Evolutionary conservation across 2,113 vertebrate species (phyloP).

Genomic region (Chrysemys picta): DNA sequence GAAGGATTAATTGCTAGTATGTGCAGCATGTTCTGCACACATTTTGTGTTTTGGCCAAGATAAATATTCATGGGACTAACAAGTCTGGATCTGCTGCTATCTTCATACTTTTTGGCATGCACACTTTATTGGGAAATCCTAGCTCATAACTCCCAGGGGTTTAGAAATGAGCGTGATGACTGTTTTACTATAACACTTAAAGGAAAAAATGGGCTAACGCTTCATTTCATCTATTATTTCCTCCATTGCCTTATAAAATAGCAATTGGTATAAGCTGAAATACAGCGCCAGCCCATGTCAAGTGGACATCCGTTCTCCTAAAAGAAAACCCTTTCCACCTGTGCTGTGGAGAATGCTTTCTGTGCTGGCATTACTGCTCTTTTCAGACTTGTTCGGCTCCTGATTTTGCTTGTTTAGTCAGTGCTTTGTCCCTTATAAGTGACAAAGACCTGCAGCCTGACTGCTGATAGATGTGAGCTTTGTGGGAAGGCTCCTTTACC

Average conservation of each 20-base stretch:
- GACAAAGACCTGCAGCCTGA: constrained; percentile 57
- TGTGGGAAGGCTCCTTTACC: constrained; percentile 58
- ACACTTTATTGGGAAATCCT: constrained; percentile 66
- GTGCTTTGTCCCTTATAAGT: not conserved
- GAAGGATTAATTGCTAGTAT: not conserved
- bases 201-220: not conserved
- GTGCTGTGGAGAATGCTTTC: constrained; percentile 61
- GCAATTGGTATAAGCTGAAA: not conserved
- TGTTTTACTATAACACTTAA: constrained; percentile 26
- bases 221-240: not conserved
- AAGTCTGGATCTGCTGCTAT: constrained; percentile 75
- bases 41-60: constrained; percentile 13
- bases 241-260: not conserved
- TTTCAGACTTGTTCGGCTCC: constrained; percentile 54
- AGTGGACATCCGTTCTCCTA: not conserved
- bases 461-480: constrained; percentile 47
- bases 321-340: constrained; percentile 42
- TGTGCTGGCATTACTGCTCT: constrained; percentile 62
- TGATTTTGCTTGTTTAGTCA: constrained; percentile 65
- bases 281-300: not conserved
- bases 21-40: not conserved
- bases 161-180: constrained; percentile 45
- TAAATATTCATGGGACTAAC: constrained; percentile 56
- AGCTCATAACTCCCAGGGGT: constrained; percentile 44
- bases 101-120: constrained; percentile 68